Evolutionary conservation across 2,113 vertebrate genomes (phyloP).

Genomic region (Gallinago undulata): DNA sequence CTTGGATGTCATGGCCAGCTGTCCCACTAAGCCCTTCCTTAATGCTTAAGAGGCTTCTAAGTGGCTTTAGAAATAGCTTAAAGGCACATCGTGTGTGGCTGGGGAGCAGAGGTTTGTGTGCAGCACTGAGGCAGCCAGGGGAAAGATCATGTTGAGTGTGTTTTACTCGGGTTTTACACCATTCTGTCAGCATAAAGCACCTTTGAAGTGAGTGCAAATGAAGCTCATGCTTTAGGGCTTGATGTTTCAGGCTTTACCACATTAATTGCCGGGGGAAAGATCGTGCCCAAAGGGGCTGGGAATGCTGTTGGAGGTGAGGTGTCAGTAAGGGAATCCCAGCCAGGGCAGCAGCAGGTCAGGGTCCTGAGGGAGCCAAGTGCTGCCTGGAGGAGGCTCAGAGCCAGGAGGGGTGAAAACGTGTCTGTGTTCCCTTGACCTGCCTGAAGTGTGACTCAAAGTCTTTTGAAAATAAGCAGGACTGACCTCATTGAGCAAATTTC

Average conservation of each 20-base stretch:
- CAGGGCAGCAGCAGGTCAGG: background rate
- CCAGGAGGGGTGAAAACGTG: background rate
- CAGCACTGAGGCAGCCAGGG: background rate
- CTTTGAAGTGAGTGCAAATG: background rate
- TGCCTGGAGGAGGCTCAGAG: background rate
- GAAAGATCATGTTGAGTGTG: fast-evolving
- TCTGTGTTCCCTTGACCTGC: background rate
- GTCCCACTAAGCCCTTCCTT: background rate
- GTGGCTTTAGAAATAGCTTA: background rate
- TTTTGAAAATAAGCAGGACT: background rate
- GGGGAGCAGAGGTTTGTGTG: fast-evolving
- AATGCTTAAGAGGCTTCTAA: background rate
- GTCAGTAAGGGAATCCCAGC: background rate
- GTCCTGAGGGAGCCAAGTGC: background rate
- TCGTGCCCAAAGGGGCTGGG: background rate
- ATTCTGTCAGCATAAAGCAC: background rate
- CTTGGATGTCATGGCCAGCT: background rate
- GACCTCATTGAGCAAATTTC: background rate
- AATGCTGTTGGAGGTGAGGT: fast-evolving
- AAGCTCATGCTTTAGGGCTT: background rate
- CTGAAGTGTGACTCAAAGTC: background rate
- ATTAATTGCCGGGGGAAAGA: background rate
- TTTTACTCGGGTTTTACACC: background rate
- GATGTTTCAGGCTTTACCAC: background rate
- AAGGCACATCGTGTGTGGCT: fast-evolving